Evolutionary conservation across 1,140 invertebrate genomes (phyloP).

Genomic region (Caligus rogercresseyi): DNA sequence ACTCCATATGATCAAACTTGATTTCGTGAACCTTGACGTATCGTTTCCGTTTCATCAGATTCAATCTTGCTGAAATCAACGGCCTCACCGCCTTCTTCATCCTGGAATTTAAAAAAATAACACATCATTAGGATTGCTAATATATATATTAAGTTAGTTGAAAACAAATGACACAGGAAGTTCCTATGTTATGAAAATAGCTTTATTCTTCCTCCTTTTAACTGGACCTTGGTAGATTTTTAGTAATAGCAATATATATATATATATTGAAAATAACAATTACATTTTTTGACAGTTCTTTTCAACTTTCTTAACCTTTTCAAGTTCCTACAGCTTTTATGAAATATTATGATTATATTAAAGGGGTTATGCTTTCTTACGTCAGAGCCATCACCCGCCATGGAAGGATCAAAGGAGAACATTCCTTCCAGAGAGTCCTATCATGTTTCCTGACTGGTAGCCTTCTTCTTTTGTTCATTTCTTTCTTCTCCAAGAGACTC

Average conservation of each 20-base stretch:
- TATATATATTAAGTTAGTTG: too few species aligned
- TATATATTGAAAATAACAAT: too few species aligned
- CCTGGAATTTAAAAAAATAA: too few species aligned
- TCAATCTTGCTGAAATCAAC: conserved; percentile 41
- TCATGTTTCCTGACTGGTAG: conserved; percentile 69
- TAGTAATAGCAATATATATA: too few species aligned
- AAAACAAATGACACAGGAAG: too few species aligned
- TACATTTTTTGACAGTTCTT: too few species aligned
- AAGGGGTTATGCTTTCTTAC: conserved; percentile 33
- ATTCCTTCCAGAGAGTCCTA: conserved; percentile 91
- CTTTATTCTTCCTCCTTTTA: too few species aligned
- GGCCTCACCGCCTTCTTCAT: conserved; percentile 60
- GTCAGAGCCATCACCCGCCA: conserved; percentile 38
- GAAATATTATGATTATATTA: neutral
- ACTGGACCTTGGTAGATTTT: too few species aligned
- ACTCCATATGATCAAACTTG: conserved; percentile 25
- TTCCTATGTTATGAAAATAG: too few species aligned
- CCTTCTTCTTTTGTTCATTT: conserved; percentile 84
- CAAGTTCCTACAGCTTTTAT: too few species aligned
- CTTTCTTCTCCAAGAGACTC: conserved; percentile 47
- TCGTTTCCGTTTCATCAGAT: conserved; percentile 34
- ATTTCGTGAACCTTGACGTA: conserved; percentile 27
- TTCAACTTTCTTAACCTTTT: too few species aligned
- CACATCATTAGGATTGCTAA: too few species aligned
- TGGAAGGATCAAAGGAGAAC: conserved; percentile 95